phyloP scores from a whole-genome alignment of 2,797 vertebrate species.

The Perdix hodgsoniae region DNA sequence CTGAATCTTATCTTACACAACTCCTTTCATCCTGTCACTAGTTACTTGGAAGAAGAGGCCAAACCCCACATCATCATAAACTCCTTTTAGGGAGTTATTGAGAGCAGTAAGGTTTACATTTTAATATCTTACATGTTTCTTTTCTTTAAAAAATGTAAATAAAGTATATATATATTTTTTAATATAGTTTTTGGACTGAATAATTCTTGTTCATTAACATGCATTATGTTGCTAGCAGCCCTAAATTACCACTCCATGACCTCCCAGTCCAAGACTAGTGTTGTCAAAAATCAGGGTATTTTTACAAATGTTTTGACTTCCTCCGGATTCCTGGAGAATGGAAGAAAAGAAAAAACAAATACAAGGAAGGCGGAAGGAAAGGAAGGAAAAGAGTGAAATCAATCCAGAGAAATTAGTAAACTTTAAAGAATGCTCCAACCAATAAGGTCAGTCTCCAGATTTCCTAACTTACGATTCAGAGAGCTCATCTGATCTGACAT shows the following conservation, averaged over 20 bases:
- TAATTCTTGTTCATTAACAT: background rate
- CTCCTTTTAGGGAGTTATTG: too few species aligned
- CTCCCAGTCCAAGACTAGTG: background rate
- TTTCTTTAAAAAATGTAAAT: background rate
- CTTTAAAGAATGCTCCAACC: background rate
- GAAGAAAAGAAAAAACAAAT: background rate
- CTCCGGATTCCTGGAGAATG: background rate
- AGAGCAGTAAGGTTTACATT: too few species aligned
- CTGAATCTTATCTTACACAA: too few species aligned
- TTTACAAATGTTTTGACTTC: background rate
- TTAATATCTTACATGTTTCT: background rate
- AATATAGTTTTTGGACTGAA: background rate
- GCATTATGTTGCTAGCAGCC: background rate
- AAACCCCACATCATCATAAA: too few species aligned
- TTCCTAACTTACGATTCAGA: background rate
- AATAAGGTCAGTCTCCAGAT: background rate
- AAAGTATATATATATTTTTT: too few species aligned
- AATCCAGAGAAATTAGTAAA: background rate
- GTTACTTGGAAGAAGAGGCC: too few species aligned
- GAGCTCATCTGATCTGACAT: background rate
- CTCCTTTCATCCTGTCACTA: too few species aligned
- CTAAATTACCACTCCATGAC: fast-evolving
- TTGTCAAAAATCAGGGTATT: background rate
- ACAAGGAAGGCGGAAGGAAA: background rate
- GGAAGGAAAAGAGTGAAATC: background rate